A percentile compares a stretch with the other conserved stretches of the same genome.
Evolutionary conservation across 1,140 invertebrate genomes (phyloP).

Genomic region (Anastatus disparis): DNA sequence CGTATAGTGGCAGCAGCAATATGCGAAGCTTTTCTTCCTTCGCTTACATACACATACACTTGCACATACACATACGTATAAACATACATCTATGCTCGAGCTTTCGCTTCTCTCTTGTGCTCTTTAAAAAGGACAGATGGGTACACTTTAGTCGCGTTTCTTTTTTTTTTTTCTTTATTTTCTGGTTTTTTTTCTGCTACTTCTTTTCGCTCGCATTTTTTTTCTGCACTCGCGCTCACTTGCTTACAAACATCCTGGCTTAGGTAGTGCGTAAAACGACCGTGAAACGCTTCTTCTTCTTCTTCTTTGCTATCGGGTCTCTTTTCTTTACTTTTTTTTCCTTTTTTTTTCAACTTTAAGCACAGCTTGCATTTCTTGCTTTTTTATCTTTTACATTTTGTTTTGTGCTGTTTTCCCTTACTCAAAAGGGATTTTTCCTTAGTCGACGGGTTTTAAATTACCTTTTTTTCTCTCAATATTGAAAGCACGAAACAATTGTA

Average conservation of each 20-base stretch:
- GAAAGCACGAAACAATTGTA: too few relatives aligned
- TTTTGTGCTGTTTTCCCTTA: too few relatives aligned
- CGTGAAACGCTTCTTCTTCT: constrained; percentile 10
- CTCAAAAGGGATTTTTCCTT: too few relatives aligned
- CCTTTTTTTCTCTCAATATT: too few relatives aligned
- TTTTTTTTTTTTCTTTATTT: background rate
- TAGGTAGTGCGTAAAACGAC: background rate
- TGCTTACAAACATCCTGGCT: background rate
- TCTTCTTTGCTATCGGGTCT: too few relatives aligned
- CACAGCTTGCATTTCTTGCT: too few relatives aligned
- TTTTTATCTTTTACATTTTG: too few relatives aligned
- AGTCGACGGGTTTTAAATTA: too few relatives aligned
- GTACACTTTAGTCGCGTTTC: constrained; percentile 11
- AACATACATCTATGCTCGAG: too few relatives aligned
- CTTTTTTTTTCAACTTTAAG: too few relatives aligned
- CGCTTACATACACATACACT: too few relatives aligned
- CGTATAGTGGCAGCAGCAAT: background rate
- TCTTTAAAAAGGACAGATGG: constrained; percentile 34
- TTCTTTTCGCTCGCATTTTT: background rate
- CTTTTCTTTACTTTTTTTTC: background rate
- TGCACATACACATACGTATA: too few relatives aligned
- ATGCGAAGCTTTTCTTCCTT: constrained; percentile 20
- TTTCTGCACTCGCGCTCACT: background rate
- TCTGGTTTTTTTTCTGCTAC: background rate
- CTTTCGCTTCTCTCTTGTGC: background rate